Conservation (phyloP, 2,113 vertebrate genomes). For the Pseudonaja textilis region DNA sequence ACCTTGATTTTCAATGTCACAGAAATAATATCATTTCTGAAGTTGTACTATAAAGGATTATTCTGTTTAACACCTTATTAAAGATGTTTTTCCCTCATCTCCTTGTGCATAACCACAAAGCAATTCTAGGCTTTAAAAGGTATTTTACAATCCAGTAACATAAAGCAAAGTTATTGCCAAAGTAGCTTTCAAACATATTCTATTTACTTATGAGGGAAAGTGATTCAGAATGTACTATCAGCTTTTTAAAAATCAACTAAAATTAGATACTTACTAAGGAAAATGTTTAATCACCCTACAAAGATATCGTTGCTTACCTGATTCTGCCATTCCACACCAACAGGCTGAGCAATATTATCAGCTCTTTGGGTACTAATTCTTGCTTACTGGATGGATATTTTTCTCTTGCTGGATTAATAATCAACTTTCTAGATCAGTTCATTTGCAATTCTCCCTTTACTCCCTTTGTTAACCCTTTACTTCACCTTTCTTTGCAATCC, state of each 20-base stretch:
- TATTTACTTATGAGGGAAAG: constrained; percentile 60
- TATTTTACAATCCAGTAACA: constrained; percentile 63
- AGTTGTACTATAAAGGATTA: constrained; percentile 38
- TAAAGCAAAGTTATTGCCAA: constrained; percentile 55
- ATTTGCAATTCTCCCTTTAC: constrained; percentile 88
- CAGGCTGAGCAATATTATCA: constrained; percentile 77
- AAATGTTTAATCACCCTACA: constrained; percentile 37
- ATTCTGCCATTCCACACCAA: constrained; percentile 75
- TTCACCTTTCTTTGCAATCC: constrained; percentile 53
- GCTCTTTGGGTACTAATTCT: constrained; percentile 78
- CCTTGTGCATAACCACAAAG: constrained; percentile 64
- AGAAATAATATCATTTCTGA: constrained; percentile 29
- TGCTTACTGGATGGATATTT: constrained; percentile 81
- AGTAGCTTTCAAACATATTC: constrained; percentile 48
- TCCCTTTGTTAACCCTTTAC: constrained; percentile 90
- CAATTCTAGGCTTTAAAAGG: constrained; percentile 50
- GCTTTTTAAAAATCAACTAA: constrained; percentile 25
- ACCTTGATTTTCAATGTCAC: constrained; percentile 33
- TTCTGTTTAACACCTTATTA: constrained; percentile 51
- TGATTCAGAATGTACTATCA: constrained; percentile 26
- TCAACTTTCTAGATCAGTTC: constrained; percentile 93
- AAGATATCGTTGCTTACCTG: constrained; percentile 75
- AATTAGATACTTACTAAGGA: constrained; percentile 34
- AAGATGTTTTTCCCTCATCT: constrained; percentile 59
- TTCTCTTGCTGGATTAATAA: constrained; percentile 90